phyloP scores from a whole-genome alignment of 2,113 vertebrate genomes.

The Amia ocellicauda region DNA sequence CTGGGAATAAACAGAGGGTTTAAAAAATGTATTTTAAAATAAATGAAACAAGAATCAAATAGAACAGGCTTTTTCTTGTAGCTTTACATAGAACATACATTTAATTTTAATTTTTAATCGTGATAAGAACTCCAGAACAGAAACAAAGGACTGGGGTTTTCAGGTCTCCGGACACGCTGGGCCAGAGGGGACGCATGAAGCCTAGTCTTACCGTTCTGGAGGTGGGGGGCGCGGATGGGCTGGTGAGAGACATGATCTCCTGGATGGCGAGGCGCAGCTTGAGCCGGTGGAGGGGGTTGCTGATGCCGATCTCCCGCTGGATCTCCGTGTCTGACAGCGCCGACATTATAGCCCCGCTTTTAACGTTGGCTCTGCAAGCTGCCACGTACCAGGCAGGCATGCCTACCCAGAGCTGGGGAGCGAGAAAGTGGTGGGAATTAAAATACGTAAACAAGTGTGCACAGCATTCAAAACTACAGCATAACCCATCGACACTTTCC shows the following conservation, averaged over 20 bases:
- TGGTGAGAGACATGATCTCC: slow-evolving; percentile 96
- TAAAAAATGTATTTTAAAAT: too few species aligned
- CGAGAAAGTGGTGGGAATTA: neutral
- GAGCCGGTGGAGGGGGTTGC: slow-evolving; percentile 90
- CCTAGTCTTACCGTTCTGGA: slow-evolving; percentile 98
- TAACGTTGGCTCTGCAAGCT: slow-evolving; percentile 93
- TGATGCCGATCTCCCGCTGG: slow-evolving; percentile 95
- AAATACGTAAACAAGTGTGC: too few species aligned
- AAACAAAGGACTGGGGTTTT: neutral
- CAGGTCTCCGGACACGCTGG: too few species aligned
- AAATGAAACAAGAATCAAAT: too few species aligned
- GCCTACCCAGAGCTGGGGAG: slow-evolving; percentile 89
- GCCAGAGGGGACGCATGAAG: too few species aligned
- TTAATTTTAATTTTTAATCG: too few species aligned
- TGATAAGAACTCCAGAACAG: neutral
- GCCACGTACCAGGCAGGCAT: slow-evolving; percentile 99
- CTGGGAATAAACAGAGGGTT: neutral
- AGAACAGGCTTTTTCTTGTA: too few species aligned
- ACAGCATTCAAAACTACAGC: too few species aligned
- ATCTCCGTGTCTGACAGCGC: slow-evolving; percentile 96
- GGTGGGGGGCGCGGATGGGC: slow-evolving; percentile 91
- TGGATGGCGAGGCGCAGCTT: slow-evolving; percentile 95
- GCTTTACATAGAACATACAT: too few species aligned
- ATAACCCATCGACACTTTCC: too few species aligned
- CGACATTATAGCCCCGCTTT: slow-evolving; percentile 97